Evolutionary conservation across 2,797 vertebrate species (phyloP), one percentile per base, ranked within the genome.

Genomic region (Artibeus jamaicensis): DNA sequence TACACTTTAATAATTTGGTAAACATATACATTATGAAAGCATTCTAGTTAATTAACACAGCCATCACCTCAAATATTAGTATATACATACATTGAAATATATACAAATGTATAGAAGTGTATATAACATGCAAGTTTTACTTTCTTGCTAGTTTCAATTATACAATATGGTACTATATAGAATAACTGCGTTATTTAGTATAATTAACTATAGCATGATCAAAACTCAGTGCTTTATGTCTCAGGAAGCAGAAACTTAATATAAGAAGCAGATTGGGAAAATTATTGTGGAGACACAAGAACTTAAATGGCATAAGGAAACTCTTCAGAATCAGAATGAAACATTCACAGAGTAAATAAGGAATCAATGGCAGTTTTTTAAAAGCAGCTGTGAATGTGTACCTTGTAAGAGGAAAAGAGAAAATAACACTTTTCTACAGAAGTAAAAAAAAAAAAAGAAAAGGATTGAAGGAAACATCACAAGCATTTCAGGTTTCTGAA

Each of bases 391-490:
- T 99, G 99, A 98, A 97, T 99, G 95, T 99, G 98, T 98, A 97
- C 95, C 96, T 89, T 98, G 76, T 99, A 99, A 98, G 99, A 99
- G 99, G 99, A 98, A 99, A 99, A 99, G 99, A 98, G 96, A 99
- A 99, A 99, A 97, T 98, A 98, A 94, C 99, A 99, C 81, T 98
- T 99, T 98, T 98, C 94, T 96, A 98, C 98, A 82, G 99, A 99
- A 98, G 97, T 99, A 97, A 99, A 99, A n/a, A n/a, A n/a, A n/a
- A 99, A 99, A 98, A 99, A 99, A 97, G 99, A 99, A 98, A 98
- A 97, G 99, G 98, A 96, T 97, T 99, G 91, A 99, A 99, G 95
- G 99, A 99, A 98, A 98, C 99, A 91, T 97, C 99, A 92, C 99
- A 99, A 98, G 93, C 97, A 7, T 98, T 99, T 59, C 99, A 99